Evolutionary conservation across 1,140 invertebrate species (phyloP), one percentile per base, ranked within the genome.

Genomic region (Pogonognathellus flavescens): DNA sequence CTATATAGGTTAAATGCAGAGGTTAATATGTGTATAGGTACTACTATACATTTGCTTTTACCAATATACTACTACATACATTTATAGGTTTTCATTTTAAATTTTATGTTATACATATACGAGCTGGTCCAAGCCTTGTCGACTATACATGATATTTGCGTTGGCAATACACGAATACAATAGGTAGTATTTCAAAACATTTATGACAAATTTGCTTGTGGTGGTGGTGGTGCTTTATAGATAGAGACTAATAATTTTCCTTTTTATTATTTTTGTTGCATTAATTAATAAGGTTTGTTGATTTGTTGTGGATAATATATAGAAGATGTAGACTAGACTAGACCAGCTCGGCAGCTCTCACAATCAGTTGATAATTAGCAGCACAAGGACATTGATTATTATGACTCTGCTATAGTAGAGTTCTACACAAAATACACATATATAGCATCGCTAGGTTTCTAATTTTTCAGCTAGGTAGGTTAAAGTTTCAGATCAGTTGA

Each of bases 371-470:
- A 25, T 66, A 50, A 57, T n/a, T 76, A 76, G 70, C 70, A 76
- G 70, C 31, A 31, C 70, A 76, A 50, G 70, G 41, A 31, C 8
- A 16, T 76, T 25, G 16, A n/a, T n/a, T 31, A 7, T 49, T 50
- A 49, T 18, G 13, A 31, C 7, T 50, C 25, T n/a, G n/a, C 25
- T n/a, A 72, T 72, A 72, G 3, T 41, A 76, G 25, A 49, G 25
- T 49, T 18, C 70, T 76, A 76, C 22, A 49, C 22, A 76, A 76
- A 76, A 76, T 76, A 76, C 70, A 76, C 70, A 76, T 76, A 6
- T 41, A 49, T 76, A 76, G 70, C 31, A 41, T 41, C 31, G 6
- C 6, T 41, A 41, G 31, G 31, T 41, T 41, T 41, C 31, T 41
- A 50, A 76, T 50, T 70, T 76, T 76, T 49, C 49, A 18, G 25